Conservation (phyloP, 2,113 vertebrate genomes). For the Dromiciops gliroides region DNA sequence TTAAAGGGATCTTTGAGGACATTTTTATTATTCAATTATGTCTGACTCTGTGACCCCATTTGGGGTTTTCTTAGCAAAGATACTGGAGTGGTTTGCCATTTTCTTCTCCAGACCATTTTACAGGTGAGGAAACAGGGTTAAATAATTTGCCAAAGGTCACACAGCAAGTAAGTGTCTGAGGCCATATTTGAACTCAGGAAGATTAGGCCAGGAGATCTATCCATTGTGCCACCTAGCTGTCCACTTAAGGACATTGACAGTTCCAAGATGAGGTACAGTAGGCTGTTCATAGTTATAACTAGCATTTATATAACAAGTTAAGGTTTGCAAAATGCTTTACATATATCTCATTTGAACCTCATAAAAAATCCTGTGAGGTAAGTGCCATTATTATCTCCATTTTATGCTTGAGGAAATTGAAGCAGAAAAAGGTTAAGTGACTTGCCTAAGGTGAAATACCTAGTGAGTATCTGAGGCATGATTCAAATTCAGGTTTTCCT, state of each 20-base stretch:
- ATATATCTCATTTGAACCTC: not conserved
- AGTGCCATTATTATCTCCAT: not conserved
- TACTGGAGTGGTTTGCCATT: not conserved
- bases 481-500: not conserved
- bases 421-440: not conserved
- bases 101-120: not conserved
- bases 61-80: not conserved
- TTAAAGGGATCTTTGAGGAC: conserved; percentile 31
- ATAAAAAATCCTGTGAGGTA: not conserved
- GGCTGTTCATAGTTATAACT: not conserved
- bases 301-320: not conserved
- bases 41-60: not conserved
- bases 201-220: not conserved
- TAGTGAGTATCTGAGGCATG: not conserved
- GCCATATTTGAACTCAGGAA: no score
- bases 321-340: not conserved
- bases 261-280: not conserved
- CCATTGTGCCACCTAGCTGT: not conserved
- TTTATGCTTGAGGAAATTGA: not conserved
- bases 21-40: not conserved
- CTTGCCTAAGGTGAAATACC: not conserved
- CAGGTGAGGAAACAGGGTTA: not conserved
- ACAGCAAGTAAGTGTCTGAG: not conserved
- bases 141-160: not conserved
- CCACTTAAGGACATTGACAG: not conserved